Conservation (phyloP, 2,888 invertebrate genomes). For the Phengaris alcon region DNA sequence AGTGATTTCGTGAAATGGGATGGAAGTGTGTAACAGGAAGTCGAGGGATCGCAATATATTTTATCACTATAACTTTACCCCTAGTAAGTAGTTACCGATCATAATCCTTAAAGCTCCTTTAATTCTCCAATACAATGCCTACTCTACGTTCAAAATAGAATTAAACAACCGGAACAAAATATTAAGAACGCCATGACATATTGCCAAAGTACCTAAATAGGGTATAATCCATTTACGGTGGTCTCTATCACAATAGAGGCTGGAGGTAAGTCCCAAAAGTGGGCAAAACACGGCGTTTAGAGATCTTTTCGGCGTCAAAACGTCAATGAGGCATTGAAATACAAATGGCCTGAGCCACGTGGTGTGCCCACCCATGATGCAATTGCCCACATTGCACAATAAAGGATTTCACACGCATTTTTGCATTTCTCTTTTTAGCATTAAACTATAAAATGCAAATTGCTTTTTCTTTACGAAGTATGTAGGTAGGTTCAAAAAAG, state of each 20-base stretch:
- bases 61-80: neutral
- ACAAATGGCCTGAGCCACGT: conserved; percentile 64
- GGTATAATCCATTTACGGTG: conserved; percentile 17
- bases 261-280: conserved; percentile 36
- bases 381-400: conserved; percentile 57
- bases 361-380: conserved; percentile 71
- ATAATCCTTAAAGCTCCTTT: neutral
- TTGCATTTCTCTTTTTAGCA: neutral
- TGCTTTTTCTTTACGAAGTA: neutral
- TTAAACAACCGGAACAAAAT: conserved; percentile 29
- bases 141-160: neutral
- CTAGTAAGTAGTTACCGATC: neutral
- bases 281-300: conserved; percentile 56
- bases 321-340: conserved; percentile 69
- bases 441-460: conserved; percentile 4
- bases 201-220: conserved; percentile 39
- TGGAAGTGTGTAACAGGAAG: no score
- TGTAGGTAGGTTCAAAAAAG: neutral
- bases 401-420: conserved; percentile 49
- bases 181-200: conserved; percentile 47
- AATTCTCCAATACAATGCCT: neutral
- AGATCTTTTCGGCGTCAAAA: conserved; percentile 62
- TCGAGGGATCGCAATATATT: no score
- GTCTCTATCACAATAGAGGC: conserved; percentile 26
- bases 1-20: no score